phyloP scores from a whole-genome alignment of 2,888 invertebrate genomes.

The Zhengitettix transpicula region DNA sequence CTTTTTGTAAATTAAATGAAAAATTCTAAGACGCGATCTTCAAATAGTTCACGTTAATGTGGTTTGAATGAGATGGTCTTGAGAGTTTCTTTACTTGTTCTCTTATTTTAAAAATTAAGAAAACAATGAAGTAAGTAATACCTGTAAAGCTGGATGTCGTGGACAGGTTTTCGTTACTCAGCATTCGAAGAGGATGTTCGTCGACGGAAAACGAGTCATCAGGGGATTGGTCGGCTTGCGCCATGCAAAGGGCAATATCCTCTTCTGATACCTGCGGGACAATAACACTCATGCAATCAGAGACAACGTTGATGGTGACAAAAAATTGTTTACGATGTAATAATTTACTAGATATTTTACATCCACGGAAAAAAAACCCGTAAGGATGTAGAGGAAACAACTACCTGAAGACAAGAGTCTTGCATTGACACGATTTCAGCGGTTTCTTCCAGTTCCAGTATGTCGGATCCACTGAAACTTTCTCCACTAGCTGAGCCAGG shows the following conservation, averaged over 20 bases:
- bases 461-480: background rate
- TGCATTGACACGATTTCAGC: background rate
- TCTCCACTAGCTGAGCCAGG: too few relatives aligned
- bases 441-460: background rate
- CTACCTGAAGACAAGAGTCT: background rate
- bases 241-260: conserved; percentile 78
- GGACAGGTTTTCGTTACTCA: conserved; percentile 81
- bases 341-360: too few relatives aligned
- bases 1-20: too few relatives aligned
- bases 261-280: conserved; percentile 50
- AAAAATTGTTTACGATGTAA: too few relatives aligned
- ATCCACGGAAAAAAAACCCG: too few relatives aligned
- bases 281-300: too few relatives aligned
- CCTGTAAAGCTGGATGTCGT: conserved; percentile 80
- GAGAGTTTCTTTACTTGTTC: too few relatives aligned
- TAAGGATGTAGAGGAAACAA: background rate
- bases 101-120: too few relatives aligned
- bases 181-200: conserved; percentile 72
- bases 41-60: too few relatives aligned
- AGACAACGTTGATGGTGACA: too few relatives aligned
- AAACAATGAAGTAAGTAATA: conserved; percentile 19
- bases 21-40: too few relatives aligned
- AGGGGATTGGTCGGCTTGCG: conserved; percentile 46
- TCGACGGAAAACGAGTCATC: conserved; percentile 46
- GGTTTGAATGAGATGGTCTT: too few relatives aligned